Base-by-base conservation (phyloP, 1,140 invertebrate genomes). In the Anoplolepis gracilipes region DNA sequence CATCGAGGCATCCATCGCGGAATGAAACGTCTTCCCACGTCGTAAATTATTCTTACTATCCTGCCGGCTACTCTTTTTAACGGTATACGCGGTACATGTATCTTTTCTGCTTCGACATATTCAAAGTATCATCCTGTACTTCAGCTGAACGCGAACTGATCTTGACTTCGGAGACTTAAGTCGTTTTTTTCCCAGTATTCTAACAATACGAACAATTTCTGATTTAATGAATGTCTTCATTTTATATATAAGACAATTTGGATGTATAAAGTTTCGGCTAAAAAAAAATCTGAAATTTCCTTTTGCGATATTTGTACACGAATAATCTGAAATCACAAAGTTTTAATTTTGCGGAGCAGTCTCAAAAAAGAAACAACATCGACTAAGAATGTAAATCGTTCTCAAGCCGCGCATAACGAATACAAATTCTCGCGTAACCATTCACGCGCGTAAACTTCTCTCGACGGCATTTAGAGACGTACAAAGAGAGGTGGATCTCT, bases 61-160 rank as follows among this genome's bases (percentile, higher is more conserved):
- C 61, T 81, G 87, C 88, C 84, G 85, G 85, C 87, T 90, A 81
- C 84, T 79, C 86, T 89, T 88, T 86, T 85, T 78, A 85, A 89
- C 86, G 86, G 85, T 86, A 85, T 84, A 69, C 84, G 90, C 90
- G 85, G 88, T 77, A 78, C 73, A 85, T 88, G n/a, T 85, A 84
- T 81, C 53, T 30, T 57, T 49, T 57, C 8, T 36, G 10, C 67
- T 39, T 67, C 36, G 19, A 69, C 59, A 65, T 70, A 49, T 36
- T 46, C 7, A 30, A 65, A 65, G 25, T 49, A 78, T 78, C 76
- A 33, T 64, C 49, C n/a, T n/a, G 11, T 36, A 22, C 25, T 39
- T 13, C 6, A 11, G 39, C 39, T 28, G 33, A 78, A 49, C 4
- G 13, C 6, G 6, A 28, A 7, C 25, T 36, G 30, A 67, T 49